Evolutionary conservation across 2,888 invertebrate species (phyloP).

Genomic region (Andrena hattorfiana): DNA sequence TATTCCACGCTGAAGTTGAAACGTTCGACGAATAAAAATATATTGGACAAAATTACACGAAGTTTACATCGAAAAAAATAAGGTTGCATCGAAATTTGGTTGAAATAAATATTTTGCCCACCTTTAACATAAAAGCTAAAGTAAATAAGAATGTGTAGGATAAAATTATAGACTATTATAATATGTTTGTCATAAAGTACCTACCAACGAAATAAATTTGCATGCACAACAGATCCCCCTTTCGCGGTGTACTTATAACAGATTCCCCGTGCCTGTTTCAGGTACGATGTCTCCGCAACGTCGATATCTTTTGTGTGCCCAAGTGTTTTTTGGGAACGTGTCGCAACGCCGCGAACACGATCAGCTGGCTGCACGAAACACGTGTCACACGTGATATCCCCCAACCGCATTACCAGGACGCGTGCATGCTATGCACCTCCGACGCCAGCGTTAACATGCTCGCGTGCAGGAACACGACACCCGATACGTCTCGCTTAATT

Average conservation of each 20-base stretch:
- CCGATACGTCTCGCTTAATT: constrained; percentile 59
- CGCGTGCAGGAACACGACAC: constrained; percentile 59
- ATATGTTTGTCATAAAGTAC: neutral
- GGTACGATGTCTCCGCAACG: neutral
- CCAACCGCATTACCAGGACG: constrained; percentile 54
- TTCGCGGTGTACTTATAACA: neutral
- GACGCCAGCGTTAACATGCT: constrained; percentile 50
- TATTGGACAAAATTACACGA: too few relatives aligned
- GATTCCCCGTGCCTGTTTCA: neutral
- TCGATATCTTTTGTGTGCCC: neutral
- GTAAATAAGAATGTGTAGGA: neutral
- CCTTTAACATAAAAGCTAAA: too few relatives aligned
- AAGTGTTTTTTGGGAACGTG: constrained; percentile 31
- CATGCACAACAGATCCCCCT: neutral
- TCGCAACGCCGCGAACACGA: constrained; percentile 42
- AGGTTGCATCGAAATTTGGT: too few relatives aligned
- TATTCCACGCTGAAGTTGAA: too few relatives aligned
- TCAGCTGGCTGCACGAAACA: constrained; percentile 37
- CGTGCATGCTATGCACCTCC: constrained; percentile 51
- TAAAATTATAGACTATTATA: neutral
- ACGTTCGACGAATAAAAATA: too few relatives aligned
- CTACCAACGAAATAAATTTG: neutral
- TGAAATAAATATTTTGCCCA: too few relatives aligned
- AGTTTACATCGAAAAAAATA: too few relatives aligned
- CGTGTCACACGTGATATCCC: constrained; percentile 57